phyloP scores from a whole-genome alignment of 2,113 vertebrate genomes.

The Dicaeum eximium region DNA sequence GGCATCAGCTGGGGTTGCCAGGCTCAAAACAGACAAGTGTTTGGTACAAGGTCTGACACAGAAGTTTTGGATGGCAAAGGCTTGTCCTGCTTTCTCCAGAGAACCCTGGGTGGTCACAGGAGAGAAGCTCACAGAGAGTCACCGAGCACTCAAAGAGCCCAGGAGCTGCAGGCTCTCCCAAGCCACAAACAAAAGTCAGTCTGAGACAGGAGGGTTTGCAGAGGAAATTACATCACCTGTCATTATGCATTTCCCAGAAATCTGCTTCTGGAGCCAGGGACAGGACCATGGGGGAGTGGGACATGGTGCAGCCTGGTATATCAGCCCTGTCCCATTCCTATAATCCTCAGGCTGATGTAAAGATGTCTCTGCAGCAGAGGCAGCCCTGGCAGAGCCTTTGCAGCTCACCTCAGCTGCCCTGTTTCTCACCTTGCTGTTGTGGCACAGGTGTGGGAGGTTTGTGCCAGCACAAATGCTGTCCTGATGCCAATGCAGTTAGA shows the following conservation, averaged over 20 bases:
- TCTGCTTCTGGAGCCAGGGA: neutral
- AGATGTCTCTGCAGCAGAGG: neutral
- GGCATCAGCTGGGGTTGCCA: neutral
- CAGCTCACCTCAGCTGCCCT: neutral
- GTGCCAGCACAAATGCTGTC: neutral
- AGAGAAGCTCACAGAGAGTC: neutral
- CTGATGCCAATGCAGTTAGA: neutral
- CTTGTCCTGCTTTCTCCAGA: neutral
- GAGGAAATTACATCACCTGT: neutral
- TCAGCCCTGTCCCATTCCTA: neutral
- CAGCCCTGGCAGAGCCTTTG: neutral
- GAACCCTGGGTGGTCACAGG: neutral
- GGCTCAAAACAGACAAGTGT: neutral
- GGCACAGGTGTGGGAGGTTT: neutral
- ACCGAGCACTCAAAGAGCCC: neutral
- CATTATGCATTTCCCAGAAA: neutral
- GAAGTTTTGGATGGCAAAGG: neutral
- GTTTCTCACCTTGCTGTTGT: neutral
- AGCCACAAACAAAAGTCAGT: fast-evolving
- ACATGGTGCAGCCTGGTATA: neutral
- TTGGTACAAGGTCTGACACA: neutral
- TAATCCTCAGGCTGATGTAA: fast-evolving
- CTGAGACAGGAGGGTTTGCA: neutral
- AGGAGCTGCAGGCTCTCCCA: neutral
- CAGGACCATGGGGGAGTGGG: neutral